These are phyloP conservation scores for Diorhabda sublineata DNA, from an alignment of 1,140 invertebrate genomes.

Conservation along the genomic window DNA sequence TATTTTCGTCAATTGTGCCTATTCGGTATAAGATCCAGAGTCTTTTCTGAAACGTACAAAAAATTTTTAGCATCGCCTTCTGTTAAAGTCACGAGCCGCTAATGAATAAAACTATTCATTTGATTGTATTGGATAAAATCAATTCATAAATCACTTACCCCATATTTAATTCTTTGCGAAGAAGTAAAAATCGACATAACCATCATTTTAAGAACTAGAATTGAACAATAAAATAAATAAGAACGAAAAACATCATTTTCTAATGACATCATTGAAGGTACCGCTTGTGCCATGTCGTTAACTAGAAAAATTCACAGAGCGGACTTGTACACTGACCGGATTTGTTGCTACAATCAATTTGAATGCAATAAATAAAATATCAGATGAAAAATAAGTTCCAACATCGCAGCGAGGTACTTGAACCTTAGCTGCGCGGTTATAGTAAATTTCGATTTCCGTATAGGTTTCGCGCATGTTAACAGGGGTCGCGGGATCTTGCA, in stretches of 20 bases:
- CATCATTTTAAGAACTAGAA: conserved; percentile 60
- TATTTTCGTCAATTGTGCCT: conserved; percentile 1
- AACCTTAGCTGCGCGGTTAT: too few relatives aligned
- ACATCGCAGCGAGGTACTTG: too few relatives aligned
- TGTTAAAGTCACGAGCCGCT: conserved; percentile 1
- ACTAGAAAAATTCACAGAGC: too few relatives aligned
- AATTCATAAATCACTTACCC: conserved; percentile 47
- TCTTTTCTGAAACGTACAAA: conserved; percentile 1
- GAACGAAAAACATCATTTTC: conserved; percentile 50
- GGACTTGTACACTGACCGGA: too few relatives aligned
- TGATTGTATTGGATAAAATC: not conserved
- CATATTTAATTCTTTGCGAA: conserved; percentile 53
- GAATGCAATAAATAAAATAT: too few relatives aligned
- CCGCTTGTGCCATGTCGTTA: conserved; percentile 22
- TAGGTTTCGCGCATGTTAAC: too few relatives aligned
- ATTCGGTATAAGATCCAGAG: conserved; percentile 13
- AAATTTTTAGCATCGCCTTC: not conserved
- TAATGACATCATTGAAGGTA: conserved; percentile 19
- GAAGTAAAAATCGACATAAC: conserved; percentile 55
- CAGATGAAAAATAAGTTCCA: too few relatives aligned
- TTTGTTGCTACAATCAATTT: too few relatives aligned
- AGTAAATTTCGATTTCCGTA: too few relatives aligned
- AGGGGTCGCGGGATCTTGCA: too few relatives aligned
- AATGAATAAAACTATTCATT: conserved; percentile 4
- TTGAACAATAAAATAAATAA: conserved; percentile 55